Conservation (phyloP, 2,113 vertebrate species). For the Pelobates fuscus region DNA sequence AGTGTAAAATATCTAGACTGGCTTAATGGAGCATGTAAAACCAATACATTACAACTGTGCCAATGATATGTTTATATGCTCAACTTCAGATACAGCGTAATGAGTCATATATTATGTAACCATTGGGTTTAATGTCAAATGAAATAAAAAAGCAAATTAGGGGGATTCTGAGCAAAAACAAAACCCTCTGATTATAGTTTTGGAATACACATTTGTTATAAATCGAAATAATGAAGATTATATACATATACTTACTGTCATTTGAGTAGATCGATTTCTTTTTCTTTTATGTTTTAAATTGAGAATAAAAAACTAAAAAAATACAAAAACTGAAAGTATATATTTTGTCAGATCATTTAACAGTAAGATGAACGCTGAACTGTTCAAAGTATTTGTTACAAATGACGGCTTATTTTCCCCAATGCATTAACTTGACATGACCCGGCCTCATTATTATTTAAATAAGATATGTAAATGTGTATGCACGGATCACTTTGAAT, state of each 20-base stretch:
- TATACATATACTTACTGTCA: not conserved
- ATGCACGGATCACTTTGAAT: not conserved
- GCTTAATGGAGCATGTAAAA: slow-evolving; percentile 3
- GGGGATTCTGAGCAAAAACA: not conserved
- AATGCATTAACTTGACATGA: not conserved
- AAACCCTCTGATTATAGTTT: not conserved
- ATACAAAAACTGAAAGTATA: not conserved
- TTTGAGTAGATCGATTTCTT: too few relatives aligned
- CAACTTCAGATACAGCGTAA: not conserved
- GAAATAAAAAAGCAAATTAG: slow-evolving; percentile 20
- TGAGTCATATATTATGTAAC: slow-evolving; percentile 15
- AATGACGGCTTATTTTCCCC: not conserved
- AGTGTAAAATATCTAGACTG: not conserved
- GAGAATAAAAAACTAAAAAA: not conserved
- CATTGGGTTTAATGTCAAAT: not conserved
- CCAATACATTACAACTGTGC: slow-evolving; percentile 2
- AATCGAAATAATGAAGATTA: not conserved
- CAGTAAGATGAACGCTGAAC: not conserved
- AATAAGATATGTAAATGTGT: slow-evolving; percentile 14
- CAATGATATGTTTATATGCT: not conserved
- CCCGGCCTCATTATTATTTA: slow-evolving; percentile 14
- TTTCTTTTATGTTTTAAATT: too few relatives aligned
- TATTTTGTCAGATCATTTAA: not conserved
- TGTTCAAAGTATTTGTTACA: not conserved
- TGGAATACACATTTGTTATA: slow-evolving; percentile 15